A percentile compares a stretch with the other conserved stretches of the same genome.
phyloP scores from a whole-genome alignment of 37 sponge, comb jelly and placozoan species.

The Halisarca cf. caerulea region DNA sequence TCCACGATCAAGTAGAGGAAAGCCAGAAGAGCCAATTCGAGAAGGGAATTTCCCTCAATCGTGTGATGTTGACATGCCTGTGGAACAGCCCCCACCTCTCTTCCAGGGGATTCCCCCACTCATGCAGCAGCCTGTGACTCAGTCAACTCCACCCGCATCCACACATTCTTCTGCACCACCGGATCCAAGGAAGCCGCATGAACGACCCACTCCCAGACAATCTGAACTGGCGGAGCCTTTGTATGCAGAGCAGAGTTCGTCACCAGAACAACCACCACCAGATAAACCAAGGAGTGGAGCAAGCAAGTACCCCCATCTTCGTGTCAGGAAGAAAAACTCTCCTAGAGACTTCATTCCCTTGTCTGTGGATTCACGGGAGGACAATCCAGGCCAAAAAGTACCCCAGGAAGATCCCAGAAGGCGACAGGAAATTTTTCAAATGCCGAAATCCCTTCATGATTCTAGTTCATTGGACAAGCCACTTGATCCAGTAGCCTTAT shows the following conservation, averaged over 20 bases:
- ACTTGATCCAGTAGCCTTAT: slow-evolving; percentile 56
- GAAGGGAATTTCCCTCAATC: background rate
- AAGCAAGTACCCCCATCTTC: background rate
- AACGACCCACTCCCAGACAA: background rate
- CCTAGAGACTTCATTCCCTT: no score
- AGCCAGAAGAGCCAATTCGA: background rate
- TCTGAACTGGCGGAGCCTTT: background rate
- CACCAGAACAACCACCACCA: background rate
- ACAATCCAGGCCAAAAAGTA: no score
- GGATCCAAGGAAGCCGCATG: background rate
- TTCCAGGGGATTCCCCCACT: background rate
- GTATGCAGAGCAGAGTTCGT: background rate
- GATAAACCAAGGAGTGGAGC: background rate
- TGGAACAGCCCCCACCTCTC: slow-evolving; percentile 21
- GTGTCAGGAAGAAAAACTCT: no score
- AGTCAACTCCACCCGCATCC: no score
- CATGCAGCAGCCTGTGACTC: background rate
- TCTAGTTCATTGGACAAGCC: slow-evolving; percentile 45
- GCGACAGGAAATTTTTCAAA: background rate
- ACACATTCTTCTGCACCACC: background rate
- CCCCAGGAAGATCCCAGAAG: background rate
- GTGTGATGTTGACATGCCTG: background rate
- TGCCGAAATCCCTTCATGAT: slow-evolving; percentile 4
- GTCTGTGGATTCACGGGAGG: no score
- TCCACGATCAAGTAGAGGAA: slow-evolving; percentile 2